Conservation (phyloP, 2,113 vertebrate species). For the Chaetodon trifascialis region DNA sequence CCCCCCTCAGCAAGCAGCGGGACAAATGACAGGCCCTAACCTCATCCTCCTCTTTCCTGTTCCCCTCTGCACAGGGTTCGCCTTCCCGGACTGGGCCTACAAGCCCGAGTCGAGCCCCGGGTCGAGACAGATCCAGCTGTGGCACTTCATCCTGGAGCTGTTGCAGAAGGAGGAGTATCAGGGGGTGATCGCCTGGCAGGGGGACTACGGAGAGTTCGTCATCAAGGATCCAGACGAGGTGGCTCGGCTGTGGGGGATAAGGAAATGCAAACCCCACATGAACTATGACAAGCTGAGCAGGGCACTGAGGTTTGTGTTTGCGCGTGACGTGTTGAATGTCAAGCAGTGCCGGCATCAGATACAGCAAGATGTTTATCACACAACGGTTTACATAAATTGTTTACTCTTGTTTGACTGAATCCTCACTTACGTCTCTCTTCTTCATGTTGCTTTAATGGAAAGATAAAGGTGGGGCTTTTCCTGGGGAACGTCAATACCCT, state of each 20-base stretch:
- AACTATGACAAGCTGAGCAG: conserved; percentile 95
- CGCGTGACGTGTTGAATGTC: conserved; percentile 47
- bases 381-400: conserved; percentile 56
- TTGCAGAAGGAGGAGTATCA: conserved; percentile 94
- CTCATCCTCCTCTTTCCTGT: conserved; percentile 64
- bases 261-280: conserved; percentile 95
- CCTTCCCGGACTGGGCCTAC: conserved; percentile 96
- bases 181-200: conserved; percentile 93
- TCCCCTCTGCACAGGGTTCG: conserved; percentile 85
- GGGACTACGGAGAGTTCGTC: conserved; percentile 94
- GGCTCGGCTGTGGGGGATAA: conserved; percentile 90
- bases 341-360: conserved; percentile 33
- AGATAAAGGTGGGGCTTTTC: conserved; percentile 70
- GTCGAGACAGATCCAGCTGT: conserved; percentile 90
- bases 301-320: conserved; percentile 86
- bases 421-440: conserved; percentile 43
- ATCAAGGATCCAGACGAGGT: conserved; percentile 95
- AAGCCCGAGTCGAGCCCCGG: conserved; percentile 93
- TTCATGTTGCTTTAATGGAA: conserved; percentile 60
- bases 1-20: conserved; percentile 38
- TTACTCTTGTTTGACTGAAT: conserved; percentile 46
- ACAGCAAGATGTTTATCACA: conserved; percentile 51
- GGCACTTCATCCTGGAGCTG: conserved; percentile 94
- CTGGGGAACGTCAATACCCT: conserved; percentile 77
- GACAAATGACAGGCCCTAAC: conserved; percentile 74